phyloP scores from a whole-genome alignment of 1,140 invertebrate species.

The Drosophila malerkotliana region DNA sequence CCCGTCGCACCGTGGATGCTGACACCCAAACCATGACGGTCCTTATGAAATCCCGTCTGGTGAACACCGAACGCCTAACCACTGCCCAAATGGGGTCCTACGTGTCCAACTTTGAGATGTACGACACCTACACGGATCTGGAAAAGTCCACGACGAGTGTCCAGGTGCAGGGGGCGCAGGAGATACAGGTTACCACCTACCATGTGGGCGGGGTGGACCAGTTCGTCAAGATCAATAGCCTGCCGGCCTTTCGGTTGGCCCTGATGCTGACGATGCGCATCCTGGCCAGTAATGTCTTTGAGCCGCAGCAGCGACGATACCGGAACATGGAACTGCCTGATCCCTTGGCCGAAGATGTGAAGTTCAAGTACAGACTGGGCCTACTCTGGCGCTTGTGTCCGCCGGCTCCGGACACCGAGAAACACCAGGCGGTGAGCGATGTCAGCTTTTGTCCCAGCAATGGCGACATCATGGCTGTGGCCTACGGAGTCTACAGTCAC shows the following conservation, averaged over 20 bases:
- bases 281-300: constrained; percentile 88
- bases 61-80: constrained; percentile 85
- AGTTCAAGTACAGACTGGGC: constrained; percentile 87
- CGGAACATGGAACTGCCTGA: constrained; percentile 86
- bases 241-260: constrained; percentile 86
- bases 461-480: constrained; percentile 88
- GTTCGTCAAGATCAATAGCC: constrained; percentile 72
- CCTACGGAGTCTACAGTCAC: constrained; percentile 87
- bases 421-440: constrained; percentile 84
- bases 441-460: constrained; percentile 88
- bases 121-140: constrained; percentile 86
- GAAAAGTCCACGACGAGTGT: constrained; percentile 77
- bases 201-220: constrained; percentile 74
- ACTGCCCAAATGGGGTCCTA: constrained; percentile 86
- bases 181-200: constrained; percentile 80
- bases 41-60: constrained; percentile 86
- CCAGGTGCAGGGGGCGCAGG: constrained; percentile 83
- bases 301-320: constrained; percentile 87
- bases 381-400: constrained; percentile 87
- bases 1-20: constrained; percentile 86
- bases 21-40: constrained; percentile 88
- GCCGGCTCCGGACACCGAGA: constrained; percentile 6
- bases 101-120: constrained; percentile 90
- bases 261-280: constrained; percentile 88
- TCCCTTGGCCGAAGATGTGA: constrained; percentile 86